Base-by-base conservation (phyloP, 1,140 invertebrate genomes). In the Leptoteleia sp. region DNA sequence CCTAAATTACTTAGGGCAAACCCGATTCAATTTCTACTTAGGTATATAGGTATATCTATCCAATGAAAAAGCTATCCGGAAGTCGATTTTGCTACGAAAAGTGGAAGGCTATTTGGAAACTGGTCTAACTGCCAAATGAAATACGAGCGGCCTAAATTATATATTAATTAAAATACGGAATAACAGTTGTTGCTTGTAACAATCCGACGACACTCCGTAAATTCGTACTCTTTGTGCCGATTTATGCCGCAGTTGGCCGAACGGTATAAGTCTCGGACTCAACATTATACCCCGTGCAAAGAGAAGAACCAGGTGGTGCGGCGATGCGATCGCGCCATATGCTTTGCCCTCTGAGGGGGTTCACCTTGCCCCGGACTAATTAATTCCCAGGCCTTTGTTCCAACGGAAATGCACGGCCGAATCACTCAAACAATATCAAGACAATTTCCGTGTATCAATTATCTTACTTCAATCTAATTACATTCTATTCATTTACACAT, bases 301-400 rank as follows among this genome's bases (percentile, higher is more conserved):
- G 76, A 72, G 82, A 79, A 82, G 80, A 78, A 82, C 87, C 86
- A 88, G 87, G 87, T 87, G 86, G 85, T 81, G 76, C 45, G 43
- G 81, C 86, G 87, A 88, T 87, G 86, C 83, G 86, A 88, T 88
- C 84, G 84, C 81, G 76, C 88, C 88, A 89, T 88, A 89, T 89
- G 88, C 85, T 83, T 71, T 79, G 75, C 82, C 82, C 83, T 85
- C 83, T 81, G 59, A 82, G 84, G 86, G 86, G 83, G 83, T 80
- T 80, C 75, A 43, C 71, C 83, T 81, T 71, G 79, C 81, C 81
- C 80, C 38, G 16, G 17, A 40, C 86, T 89, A 89, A 89, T 89
- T 89, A 89, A 89, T 89, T 88, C 84, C 82, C 83, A 81, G 81
- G 70, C 81, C 82, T 86, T 88, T 89, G 86, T 89, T 89, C 83